A percentile compares a stretch with the other conserved stretches of the same genome.
Conservation (phyloP, 2,797 vertebrate genomes). For the Pipistrellus pygmaeus region DNA sequence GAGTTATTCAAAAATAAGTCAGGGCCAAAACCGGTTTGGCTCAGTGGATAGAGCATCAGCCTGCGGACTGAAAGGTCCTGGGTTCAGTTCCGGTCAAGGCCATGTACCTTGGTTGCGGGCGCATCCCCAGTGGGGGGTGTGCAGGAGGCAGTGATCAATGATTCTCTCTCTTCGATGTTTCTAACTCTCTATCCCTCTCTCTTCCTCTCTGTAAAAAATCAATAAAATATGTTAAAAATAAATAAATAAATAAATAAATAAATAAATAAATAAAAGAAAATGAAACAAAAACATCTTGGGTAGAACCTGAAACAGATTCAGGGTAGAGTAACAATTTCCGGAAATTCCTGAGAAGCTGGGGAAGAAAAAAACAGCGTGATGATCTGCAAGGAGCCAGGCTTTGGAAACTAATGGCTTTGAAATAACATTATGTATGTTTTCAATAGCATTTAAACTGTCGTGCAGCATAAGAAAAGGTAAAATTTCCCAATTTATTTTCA, state of each 20-base stretch:
- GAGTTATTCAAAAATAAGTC: constrained; percentile 48
- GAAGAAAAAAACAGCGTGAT: neutral
- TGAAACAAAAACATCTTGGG: neutral
- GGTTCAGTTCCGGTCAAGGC: too few species aligned
- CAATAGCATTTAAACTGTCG: neutral
- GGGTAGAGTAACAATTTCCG: neutral
- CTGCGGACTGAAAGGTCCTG: too few species aligned
- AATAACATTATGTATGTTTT: neutral
- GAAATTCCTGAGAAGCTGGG: neutral
- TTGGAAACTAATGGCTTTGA: neutral
- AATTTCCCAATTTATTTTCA: neutral
- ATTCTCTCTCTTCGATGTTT: too few species aligned
- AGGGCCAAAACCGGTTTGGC: neutral
- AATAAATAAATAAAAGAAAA: neutral
- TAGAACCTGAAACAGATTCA: neutral
- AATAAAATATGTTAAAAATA: neutral
- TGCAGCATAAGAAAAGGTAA: neutral
- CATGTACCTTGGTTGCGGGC: too few species aligned
- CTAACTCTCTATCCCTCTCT: too few species aligned
- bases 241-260: constrained; percentile 20
- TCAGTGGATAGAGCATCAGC: too few species aligned
- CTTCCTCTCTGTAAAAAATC: too few species aligned
- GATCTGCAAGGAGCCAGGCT: neutral
- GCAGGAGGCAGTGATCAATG: too few species aligned
- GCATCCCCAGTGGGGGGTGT: too few species aligned